Evolutionary conservation across 2,113 vertebrate genomes (phyloP).

Genomic region (Ctenodactylus gundi): DNA sequence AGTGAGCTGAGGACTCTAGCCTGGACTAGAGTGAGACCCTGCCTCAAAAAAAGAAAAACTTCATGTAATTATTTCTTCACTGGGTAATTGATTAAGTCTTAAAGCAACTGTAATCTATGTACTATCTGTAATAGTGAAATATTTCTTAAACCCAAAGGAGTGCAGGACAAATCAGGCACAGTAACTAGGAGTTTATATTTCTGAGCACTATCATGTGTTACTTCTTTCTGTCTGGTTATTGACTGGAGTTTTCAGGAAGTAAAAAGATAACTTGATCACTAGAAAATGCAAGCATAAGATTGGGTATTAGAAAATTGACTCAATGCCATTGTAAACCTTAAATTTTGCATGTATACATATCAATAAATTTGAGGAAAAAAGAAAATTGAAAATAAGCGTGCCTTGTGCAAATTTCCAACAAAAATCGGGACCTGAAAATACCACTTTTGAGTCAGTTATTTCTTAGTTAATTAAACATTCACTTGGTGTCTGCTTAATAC

Average conservation of each 20-base stretch:
- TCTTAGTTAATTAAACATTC: constrained; percentile 1
- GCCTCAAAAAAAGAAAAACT: too few relatives aligned
- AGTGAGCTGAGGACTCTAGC: too few relatives aligned
- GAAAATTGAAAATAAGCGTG: too few relatives aligned
- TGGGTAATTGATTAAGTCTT: background rate
- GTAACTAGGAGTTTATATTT: background rate
- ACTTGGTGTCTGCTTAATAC: background rate
- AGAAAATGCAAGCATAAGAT: background rate
- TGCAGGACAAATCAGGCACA: background rate
- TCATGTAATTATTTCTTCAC: background rate
- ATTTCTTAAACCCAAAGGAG: background rate
- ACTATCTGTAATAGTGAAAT: background rate
- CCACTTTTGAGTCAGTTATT: background rate
- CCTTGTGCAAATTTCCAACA: background rate
- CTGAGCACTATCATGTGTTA: background rate
- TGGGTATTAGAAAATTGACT: background rate
- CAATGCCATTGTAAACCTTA: too few relatives aligned
- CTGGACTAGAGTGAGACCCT: too few relatives aligned
- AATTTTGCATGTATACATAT: too few relatives aligned
- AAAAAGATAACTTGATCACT: background rate
- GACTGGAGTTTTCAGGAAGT: too few relatives aligned
- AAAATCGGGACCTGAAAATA: background rate
- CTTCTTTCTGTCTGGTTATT: too few relatives aligned
- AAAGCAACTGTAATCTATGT: background rate
- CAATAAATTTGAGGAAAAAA: too few relatives aligned